phyloP scores from a whole-genome alignment of 1,140 invertebrate species.

The Bombus terrestris region DNA sequence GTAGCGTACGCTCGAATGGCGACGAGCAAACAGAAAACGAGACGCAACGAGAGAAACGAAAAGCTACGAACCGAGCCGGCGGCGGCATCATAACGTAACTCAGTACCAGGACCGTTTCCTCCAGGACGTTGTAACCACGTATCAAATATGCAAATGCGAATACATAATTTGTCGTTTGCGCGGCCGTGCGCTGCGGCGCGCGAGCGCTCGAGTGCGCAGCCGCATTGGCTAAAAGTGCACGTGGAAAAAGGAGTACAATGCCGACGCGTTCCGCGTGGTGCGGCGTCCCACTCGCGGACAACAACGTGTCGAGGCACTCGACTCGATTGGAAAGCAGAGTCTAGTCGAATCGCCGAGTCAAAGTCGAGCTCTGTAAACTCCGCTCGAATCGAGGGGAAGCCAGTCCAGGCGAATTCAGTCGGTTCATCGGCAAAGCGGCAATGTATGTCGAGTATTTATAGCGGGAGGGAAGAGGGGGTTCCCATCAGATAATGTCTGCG shows the following conservation, averaged over 20 bases:
- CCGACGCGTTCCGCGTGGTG: conserved; percentile 21
- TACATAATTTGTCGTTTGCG: conserved; percentile 73
- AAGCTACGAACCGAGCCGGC: not conserved
- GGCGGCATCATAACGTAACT: conserved; percentile 63
- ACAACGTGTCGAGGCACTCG: not conserved
- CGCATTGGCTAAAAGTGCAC: conserved; percentile 13
- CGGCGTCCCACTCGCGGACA: conserved; percentile 29
- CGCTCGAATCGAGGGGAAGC: not conserved
- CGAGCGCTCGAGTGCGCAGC: not conserved
- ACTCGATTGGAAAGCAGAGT: not conserved
- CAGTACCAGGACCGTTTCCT: conserved; percentile 60
- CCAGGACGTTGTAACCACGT: conserved; percentile 67
- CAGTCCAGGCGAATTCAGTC: conserved; percentile 6
- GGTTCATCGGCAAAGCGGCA: not conserved
- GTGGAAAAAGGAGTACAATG: conserved; percentile 65
- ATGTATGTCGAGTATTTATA: conserved; percentile 50
- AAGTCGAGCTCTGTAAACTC: not conserved
- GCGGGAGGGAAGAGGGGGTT: conserved; percentile 37
- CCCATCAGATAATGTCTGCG: conserved; percentile 70
- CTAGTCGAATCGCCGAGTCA: not conserved
- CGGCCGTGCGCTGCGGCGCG: conserved; percentile 12
- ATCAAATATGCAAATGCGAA: conserved; percentile 75
- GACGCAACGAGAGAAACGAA: conserved; percentile 11
- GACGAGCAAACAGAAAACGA: not conserved
- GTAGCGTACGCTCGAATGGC: too few species aligned